Conservation (phyloP, 2,888 invertebrate genomes). For the Ditula angustiorana region DNA sequence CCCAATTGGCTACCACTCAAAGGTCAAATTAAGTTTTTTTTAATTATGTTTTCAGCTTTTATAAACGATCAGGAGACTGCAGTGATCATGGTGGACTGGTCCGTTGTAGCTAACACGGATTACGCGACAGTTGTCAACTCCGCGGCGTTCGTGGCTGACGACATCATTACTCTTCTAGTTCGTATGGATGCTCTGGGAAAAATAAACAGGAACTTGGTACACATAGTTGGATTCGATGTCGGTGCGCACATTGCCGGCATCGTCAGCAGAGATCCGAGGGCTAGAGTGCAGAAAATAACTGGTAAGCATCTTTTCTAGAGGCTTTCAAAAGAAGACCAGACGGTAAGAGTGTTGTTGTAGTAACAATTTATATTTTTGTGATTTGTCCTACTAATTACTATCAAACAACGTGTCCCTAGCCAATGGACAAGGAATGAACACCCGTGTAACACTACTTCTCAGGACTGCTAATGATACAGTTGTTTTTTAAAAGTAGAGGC, state of each 20-base stretch:
- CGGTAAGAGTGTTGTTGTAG: neutral
- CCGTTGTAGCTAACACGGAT: slow-evolving; percentile 26
- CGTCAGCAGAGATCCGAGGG: slow-evolving; percentile 33
- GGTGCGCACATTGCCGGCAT: slow-evolving; percentile 42
- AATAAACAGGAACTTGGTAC: slow-evolving; percentile 19
- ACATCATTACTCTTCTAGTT: slow-evolving; percentile 24
- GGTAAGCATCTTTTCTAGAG: slow-evolving; percentile 24
- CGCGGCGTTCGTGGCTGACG: slow-evolving; percentile 29
- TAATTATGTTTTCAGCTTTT: slow-evolving; percentile 35
- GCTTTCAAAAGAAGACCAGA: too few relatives aligned
- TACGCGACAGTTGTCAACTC: slow-evolving; percentile 26
- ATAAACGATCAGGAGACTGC: slow-evolving; percentile 7
- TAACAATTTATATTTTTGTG: neutral
- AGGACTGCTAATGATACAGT: too few relatives aligned
- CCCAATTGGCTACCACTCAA: too few relatives aligned
- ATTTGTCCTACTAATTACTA: too few relatives aligned
- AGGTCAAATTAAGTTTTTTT: too few relatives aligned
- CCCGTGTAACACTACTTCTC: too few relatives aligned
- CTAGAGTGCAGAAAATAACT: slow-evolving; percentile 39
- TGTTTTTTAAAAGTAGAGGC: too few relatives aligned
- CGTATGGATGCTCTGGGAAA: slow-evolving; percentile 1
- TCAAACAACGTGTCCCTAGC: too few relatives aligned
- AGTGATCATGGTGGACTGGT: slow-evolving; percentile 40
- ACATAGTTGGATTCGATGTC: slow-evolving; percentile 41
- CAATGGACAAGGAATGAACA: too few relatives aligned